phyloP scores from a whole-genome alignment of 2,113 vertebrate species.

The Poecile atricapillus region DNA sequence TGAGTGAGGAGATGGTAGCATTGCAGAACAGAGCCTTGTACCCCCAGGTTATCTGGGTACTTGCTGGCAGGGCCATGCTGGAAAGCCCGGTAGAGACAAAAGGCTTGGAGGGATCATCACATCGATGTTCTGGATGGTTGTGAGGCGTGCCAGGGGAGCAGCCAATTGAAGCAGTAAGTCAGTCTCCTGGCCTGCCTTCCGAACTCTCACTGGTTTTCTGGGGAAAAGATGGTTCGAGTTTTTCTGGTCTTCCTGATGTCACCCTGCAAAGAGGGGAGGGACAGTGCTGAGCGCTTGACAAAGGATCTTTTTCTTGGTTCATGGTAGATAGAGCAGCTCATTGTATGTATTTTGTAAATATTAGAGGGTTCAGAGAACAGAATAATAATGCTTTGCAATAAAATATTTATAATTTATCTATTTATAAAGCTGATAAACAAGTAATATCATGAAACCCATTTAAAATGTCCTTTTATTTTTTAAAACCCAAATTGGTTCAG shows the following conservation, averaged over 20 bases:
- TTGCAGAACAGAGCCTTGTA: neutral
- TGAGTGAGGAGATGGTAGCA: fast-evolving
- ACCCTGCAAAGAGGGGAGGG: neutral
- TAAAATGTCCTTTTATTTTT: neutral
- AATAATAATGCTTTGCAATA: neutral
- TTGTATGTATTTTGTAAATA: neutral
- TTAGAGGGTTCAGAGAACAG: neutral
- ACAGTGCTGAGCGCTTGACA: neutral
- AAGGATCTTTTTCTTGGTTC: neutral
- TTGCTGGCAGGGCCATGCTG: neutral
- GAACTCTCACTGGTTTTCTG: neutral
- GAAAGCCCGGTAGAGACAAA: neutral
- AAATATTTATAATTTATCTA: constrained; percentile 21
- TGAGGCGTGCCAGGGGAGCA: neutral
- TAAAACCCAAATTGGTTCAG: neutral
- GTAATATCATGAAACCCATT: constrained; percentile 1
- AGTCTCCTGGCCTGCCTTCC: neutral
- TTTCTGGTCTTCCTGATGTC: neutral
- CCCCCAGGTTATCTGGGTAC: neutral
- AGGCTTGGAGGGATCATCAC: neutral
- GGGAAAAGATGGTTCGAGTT: neutral
- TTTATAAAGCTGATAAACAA: constrained; percentile 21
- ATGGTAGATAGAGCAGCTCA: neutral
- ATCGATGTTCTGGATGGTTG: neutral
- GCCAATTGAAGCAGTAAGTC: neutral